Evolutionary conservation across 2,113 vertebrate genomes (phyloP).

Genomic region (Pomatorhinus ruficollis): DNA sequence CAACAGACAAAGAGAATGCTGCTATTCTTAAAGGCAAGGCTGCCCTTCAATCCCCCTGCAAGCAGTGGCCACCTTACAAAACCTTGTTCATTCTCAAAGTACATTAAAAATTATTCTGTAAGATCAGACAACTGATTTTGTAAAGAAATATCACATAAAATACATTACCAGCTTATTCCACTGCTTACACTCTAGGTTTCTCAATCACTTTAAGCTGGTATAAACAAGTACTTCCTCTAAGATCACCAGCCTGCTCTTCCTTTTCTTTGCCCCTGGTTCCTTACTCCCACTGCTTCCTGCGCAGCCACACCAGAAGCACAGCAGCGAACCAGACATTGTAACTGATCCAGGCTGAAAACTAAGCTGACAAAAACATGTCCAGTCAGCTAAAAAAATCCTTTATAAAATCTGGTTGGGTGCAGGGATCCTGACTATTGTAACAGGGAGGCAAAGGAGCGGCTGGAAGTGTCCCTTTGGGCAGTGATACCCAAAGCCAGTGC

Average conservation of each 20-base stretch:
- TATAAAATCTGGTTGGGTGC: background rate
- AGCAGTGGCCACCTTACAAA: accelerated
- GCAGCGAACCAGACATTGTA: background rate
- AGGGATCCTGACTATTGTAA: background rate
- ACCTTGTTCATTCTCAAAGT: background rate
- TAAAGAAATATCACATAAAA: background rate
- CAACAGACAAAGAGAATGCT: background rate
- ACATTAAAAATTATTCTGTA: accelerated
- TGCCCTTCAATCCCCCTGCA: background rate
- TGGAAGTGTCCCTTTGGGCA: background rate
- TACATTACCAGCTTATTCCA: background rate
- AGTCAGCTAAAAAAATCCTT: background rate
- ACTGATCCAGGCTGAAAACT: background rate
- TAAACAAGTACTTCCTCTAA: constrained; percentile 36
- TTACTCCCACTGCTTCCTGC: constrained; percentile 14
- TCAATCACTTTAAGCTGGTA: background rate
- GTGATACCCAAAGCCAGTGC: background rate
- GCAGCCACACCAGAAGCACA: background rate
- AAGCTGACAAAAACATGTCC: background rate
- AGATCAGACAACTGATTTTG: background rate
- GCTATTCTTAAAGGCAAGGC: background rate
- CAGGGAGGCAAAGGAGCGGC: accelerated
- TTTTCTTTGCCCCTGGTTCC: constrained; percentile 4
- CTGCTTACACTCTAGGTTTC: background rate
- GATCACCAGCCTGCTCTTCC: background rate